Evolutionary conservation across 2,888 invertebrate species (phyloP).

Genomic region (Morinoia aosen): DNA sequence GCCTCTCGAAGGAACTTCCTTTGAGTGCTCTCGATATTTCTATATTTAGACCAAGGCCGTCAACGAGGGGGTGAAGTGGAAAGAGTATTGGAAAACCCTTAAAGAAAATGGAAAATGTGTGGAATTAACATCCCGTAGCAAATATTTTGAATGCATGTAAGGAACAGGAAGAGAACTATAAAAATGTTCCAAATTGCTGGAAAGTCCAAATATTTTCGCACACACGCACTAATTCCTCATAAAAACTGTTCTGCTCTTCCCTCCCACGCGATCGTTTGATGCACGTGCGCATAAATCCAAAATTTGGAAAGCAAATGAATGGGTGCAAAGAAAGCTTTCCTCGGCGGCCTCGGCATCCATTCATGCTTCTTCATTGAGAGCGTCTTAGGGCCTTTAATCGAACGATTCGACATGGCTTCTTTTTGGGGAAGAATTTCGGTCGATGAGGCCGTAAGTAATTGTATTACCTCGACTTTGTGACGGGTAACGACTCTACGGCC

Average conservation of each 20-base stretch:
- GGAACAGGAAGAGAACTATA: neutral
- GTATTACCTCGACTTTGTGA: slow-evolving; percentile 22
- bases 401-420: neutral
- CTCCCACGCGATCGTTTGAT: neutral
- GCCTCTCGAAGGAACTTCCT: neutral
- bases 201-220: neutral
- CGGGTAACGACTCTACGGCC: neutral
- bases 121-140: too few species aligned
- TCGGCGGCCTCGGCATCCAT: neutral
- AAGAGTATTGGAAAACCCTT: neutral
- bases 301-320: neutral
- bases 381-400: neutral
- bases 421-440: neutral
- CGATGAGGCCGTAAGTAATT: neutral
- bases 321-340: neutral
- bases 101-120: neutral
- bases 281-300: neutral
- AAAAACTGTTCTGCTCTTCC: neutral
- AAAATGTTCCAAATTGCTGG: neutral
- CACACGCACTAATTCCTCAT: neutral
- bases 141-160: too few species aligned
- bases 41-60: neutral
- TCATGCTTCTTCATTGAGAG: slow-evolving; percentile 16
- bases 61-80: neutral
- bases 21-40: neutral